phyloP scores from a whole-genome alignment of 2,888 invertebrate species.

The Slavum lentiscoides region DNA sequence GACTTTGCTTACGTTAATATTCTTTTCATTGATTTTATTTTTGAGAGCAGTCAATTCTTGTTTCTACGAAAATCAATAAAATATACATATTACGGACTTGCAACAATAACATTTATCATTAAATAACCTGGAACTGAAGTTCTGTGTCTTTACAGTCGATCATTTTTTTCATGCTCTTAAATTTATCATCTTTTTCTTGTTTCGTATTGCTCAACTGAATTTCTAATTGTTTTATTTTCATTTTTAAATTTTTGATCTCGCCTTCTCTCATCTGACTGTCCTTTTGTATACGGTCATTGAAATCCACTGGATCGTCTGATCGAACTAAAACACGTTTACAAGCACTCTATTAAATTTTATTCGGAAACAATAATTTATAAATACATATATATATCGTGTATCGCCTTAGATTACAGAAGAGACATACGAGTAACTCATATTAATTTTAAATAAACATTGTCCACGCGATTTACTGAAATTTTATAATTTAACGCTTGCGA shows the following conservation, averaged over 20 bases:
- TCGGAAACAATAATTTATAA: neutral
- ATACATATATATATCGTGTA: too few relatives aligned
- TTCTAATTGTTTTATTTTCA: conserved; percentile 45
- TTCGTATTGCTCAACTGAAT: conserved; percentile 43
- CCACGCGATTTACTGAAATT: too few relatives aligned
- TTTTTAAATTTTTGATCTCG: conserved; percentile 47
- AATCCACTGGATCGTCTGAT: neutral
- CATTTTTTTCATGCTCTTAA: conserved; percentile 32
- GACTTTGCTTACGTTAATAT: conserved; percentile 33
- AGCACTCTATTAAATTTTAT: neutral
- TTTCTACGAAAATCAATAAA: conserved; percentile 31
- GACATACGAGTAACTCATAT: too few relatives aligned
- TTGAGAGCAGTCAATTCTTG: conserved; percentile 42
- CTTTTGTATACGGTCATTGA: neutral
- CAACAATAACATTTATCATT: too few relatives aligned
- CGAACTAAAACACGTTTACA: conserved; percentile 12
- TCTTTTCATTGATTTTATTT: conserved; percentile 45
- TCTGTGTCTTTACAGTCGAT: conserved; percentile 43
- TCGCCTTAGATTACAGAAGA: too few relatives aligned
- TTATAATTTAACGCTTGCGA: too few relatives aligned
- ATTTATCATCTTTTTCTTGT: conserved; percentile 47
- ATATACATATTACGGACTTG: neutral
- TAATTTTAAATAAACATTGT: too few relatives aligned
- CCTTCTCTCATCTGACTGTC: conserved; percentile 26
- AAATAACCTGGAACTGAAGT: conserved; percentile 33